Base-by-base conservation (phyloP, 2,113 vertebrate species). In the Catagonus wagneri region DNA sequence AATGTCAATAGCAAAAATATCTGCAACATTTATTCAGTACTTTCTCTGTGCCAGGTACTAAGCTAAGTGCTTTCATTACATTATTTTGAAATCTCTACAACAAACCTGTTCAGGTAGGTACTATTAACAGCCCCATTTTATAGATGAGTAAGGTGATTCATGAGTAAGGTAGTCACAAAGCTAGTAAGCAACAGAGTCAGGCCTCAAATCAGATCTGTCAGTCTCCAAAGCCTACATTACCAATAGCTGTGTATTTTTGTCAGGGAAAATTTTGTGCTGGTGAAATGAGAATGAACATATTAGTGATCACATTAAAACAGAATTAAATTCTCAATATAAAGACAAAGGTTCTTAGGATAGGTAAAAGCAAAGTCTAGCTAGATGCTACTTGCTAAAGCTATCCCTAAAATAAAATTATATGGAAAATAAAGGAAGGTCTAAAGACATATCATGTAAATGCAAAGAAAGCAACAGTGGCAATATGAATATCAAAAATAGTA, bases 211-310 rank as follows among this genome's bases (percentile, higher is more conserved):
- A 66, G 34, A 13, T 78, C 39, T 50, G 17, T 86, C 39, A 39
- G 6, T 84, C 71, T 61, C 63, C 58, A 68, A 71, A 93, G n/a
- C 23, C n/a, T 50, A 56, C 6, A 61, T 93, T 78, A 93, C 39
- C n/a, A 78, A 72, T 10, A 89, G 29, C 60, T 61, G 4, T 71
- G 22, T 63, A 81, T 65, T 95, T 95, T 76, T 95, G 56, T 60
- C 74, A 74, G 74, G n/a, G 56, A 91, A 91, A 80, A 72, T 80
- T 72, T 65, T 80, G 39, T 91, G 44, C 65, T 92, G 50, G 19
- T 92, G 60, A 87, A 95, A 86, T 86, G 44, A 79, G 65, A 79
- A 44, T 50, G 86, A 83, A 83, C 32, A 69, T 83, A 61, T 78
- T 36, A 36, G 66, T 74, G 23, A 92, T 87, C 75, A 36, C 50